Conservation (phyloP, 2,888 invertebrate species). For the Nomada fabriciana region DNA sequence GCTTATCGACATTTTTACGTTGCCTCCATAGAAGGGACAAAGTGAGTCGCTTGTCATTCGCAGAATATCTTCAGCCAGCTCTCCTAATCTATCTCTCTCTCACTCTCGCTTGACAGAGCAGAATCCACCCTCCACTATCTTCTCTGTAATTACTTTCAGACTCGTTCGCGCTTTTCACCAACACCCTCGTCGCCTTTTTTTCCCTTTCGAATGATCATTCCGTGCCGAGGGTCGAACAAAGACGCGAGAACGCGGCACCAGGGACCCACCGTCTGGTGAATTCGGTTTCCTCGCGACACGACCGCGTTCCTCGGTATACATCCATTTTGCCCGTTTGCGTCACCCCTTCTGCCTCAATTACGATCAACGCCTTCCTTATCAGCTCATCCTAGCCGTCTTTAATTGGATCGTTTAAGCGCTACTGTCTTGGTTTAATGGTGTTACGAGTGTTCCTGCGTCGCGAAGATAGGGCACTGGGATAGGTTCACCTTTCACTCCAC, state of each 20-base stretch:
- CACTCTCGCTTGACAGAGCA: not conserved
- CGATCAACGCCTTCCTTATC: slow-evolving; percentile 41
- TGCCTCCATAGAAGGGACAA: not conserved
- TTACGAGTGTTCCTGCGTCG: not conserved
- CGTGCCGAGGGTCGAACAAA: slow-evolving; percentile 44
- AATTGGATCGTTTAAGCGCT: slow-evolving; percentile 29
- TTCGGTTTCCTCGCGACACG: slow-evolving; percentile 15
- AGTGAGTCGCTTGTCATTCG: slow-evolving; percentile 52
- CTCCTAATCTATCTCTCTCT: slow-evolving; percentile 52
- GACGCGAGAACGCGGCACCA: slow-evolving; percentile 40
- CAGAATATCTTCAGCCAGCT: slow-evolving; percentile 32
- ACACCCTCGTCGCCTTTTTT: slow-evolving; percentile 38
- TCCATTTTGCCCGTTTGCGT: slow-evolving; percentile 2
- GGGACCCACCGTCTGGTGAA: slow-evolving; percentile 7
- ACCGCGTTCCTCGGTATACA: slow-evolving; percentile 11
- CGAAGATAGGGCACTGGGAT: not conserved
- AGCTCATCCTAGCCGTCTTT: slow-evolving; percentile 9
- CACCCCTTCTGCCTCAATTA: slow-evolving; percentile 20
- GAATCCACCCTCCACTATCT: slow-evolving; percentile 44
- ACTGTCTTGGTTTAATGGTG: slow-evolving; percentile 12
- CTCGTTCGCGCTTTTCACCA: slow-evolving; percentile 61
- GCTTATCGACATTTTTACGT: slow-evolving; percentile 12
- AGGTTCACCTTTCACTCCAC: not conserved
- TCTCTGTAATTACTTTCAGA: slow-evolving; percentile 64
- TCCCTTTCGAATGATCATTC: slow-evolving; percentile 43